A percentile compares a stretch with the other conserved stretches of the same genome.
Evolutionary conservation across 1,140 invertebrate species (phyloP).

Genomic region (Ceratosolen solmsi): DNA sequence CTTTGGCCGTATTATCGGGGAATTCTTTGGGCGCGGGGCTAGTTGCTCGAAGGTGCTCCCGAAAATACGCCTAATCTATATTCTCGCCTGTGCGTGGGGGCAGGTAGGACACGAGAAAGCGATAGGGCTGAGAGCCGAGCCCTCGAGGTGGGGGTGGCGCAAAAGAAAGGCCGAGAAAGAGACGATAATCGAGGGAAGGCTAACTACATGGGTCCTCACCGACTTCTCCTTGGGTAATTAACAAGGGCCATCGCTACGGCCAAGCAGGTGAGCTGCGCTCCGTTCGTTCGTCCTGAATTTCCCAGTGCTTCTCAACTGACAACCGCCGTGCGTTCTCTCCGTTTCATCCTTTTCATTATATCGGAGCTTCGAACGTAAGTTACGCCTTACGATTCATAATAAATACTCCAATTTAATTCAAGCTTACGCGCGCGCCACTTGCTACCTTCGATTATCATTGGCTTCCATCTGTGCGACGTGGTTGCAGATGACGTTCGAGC

Average conservation of each 20-base stretch:
- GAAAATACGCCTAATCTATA: neutral
- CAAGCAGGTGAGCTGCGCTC: conserved; percentile 51
- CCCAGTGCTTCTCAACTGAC: conserved; percentile 35
- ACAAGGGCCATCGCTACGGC: conserved; percentile 55
- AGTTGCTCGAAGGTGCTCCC: neutral
- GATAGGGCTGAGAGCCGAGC: neutral
- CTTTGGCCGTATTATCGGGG: too few species aligned
- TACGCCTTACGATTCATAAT: neutral
- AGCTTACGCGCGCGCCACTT: neutral
- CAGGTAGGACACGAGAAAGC: conserved; percentile 7
- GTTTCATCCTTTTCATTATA: neutral
- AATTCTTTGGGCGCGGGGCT: neutral
- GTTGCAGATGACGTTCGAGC: too few species aligned
- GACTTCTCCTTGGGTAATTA: conserved; percentile 57
- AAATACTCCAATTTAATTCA: neutral
- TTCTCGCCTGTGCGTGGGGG: neutral
- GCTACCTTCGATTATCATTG: neutral
- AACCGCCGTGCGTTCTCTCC: neutral
- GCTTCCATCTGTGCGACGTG: neutral
- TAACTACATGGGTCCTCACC: neutral
- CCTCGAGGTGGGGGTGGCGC: neutral
- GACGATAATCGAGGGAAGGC: conserved; percentile 7
- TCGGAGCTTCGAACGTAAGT: neutral
- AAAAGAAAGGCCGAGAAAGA: neutral
- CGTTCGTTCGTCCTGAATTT: neutral